Percentiles rank a stretch among this genome's conserved stretches.
phyloP scores from a whole-genome alignment of 2,797 vertebrate species.

The Eupleurogrammus muticus region DNA sequence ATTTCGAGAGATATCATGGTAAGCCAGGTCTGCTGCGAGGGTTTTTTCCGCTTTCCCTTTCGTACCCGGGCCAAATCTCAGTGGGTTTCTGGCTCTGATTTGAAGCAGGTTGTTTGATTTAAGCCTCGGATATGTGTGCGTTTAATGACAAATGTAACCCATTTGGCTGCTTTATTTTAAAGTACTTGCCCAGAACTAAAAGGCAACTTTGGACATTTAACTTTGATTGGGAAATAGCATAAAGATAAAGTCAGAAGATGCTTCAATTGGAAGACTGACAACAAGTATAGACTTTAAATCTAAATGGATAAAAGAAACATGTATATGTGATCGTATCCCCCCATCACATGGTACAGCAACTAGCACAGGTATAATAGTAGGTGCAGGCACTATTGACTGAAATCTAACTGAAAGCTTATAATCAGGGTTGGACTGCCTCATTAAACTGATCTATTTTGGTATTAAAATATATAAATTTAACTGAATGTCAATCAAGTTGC shows the following conservation, averaged over 20 bases:
- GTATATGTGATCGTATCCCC: too few species aligned
- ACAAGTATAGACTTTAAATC: too few species aligned
- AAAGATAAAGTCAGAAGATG: too few species aligned
- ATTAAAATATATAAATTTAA: too few species aligned
- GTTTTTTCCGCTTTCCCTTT: background rate
- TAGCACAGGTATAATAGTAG: too few species aligned
- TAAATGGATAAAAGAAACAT: too few species aligned
- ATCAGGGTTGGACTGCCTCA: too few species aligned
- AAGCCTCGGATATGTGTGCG: background rate
- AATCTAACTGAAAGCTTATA: too few species aligned
- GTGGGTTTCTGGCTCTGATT: slow-evolving; percentile 3
- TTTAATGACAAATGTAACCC: background rate
- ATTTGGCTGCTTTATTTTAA: background rate
- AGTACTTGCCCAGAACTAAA: background rate
- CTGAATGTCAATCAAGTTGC: too few species aligned
- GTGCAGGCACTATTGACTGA: too few species aligned
- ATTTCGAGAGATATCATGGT: slow-evolving; percentile 3
- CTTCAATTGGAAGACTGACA: background rate
- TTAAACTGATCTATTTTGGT: too few species aligned
- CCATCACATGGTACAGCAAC: too few species aligned
- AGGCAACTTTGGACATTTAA: background rate
- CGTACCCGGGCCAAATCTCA: background rate
- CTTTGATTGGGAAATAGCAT: background rate
- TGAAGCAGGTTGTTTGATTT: slow-evolving; percentile 14
- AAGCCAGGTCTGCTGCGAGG: background rate